These are phyloP conservation scores for Heliconius sara DNA, from an alignment of 2,888 invertebrate genomes.

Conservation along the genomic window DNA sequence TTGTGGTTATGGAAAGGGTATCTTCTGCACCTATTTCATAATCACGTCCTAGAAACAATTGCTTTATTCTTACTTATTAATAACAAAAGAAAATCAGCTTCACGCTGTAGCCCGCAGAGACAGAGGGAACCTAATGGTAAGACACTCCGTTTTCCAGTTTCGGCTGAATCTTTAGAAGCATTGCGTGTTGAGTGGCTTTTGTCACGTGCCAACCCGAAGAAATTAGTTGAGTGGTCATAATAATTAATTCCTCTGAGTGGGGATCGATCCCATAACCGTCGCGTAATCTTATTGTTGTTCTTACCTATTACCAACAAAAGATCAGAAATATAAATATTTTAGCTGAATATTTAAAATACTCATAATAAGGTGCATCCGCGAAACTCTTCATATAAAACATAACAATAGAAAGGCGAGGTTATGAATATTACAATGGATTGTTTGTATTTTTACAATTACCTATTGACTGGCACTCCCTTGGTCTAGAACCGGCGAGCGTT, in stretches of 20 bases:
- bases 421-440: constrained; percentile 35
- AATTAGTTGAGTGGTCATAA: background rate
- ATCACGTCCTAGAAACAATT: too few species aligned
- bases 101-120: too few species aligned
- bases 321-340: background rate
- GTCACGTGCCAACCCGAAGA: background rate
- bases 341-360: background rate
- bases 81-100: too few species aligned
- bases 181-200: too few species aligned
- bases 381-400: constrained; percentile 2
- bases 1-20: too few species aligned
- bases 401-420: constrained; percentile 25
- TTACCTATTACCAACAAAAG: background rate
- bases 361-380: background rate
- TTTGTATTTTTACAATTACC: constrained; percentile 32
- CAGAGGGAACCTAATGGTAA: too few species aligned
- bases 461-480: constrained; percentile 34
- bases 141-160: too few species aligned
- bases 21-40: too few species aligned
- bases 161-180: too few species aligned
- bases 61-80: too few species aligned
- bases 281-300: background rate
- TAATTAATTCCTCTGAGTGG: background rate
- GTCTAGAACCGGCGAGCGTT: constrained; percentile 44
- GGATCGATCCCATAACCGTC: background rate